Evolutionary conservation across 2,888 invertebrate species (phyloP), one percentile per base, ranked within the genome.

Genomic region (Ichneumoninae sp.): DNA sequence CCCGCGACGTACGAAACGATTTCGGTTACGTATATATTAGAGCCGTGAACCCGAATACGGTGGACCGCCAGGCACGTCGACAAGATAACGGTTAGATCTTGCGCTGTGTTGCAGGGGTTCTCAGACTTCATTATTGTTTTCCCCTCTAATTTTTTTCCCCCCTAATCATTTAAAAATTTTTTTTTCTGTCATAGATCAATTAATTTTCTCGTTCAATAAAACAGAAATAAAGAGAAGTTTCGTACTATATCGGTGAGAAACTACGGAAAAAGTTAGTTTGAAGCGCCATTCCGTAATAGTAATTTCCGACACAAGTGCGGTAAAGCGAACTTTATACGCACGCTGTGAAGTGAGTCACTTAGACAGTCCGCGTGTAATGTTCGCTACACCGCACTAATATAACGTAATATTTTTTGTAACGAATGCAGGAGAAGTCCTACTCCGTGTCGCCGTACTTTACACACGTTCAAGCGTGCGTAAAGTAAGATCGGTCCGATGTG

Each of bases 21-120:
- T 80, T 82, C 79, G 75, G 82, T 83, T 79, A 79, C 76, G 79
- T 81, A 73, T 82, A 80, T 85, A 83, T 75, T 57, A 81, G 80
- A 73, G 85, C 83, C 85, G 82, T 82, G 85, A 85, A 85, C 85
- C 82, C 85, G 76, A 85, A 85, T 85, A 85, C 85, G 71, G 82
- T 80, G 76, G 73, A 63, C 40, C 73, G 33, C 66, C 73, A 65
- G 73, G 68, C 85, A 82, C 85, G 85, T 83, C 82, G 76, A 75
- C 85, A 68, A 85, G 85, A 85, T 85, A 85, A 85, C 85, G 85
- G 85, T 85, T 80, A 69, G 80, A 85, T 85, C 82, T 83, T 76
- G 79, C 71, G 70, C 75, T 81, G 69, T 81, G 54, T 82, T 71
- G 66, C 82, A 82, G 85, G n/a, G 85, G 82, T 85, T 82, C 85